phyloP scores from a whole-genome alignment of 2,113 vertebrate genomes.

The Tauraco erythrolophus region DNA sequence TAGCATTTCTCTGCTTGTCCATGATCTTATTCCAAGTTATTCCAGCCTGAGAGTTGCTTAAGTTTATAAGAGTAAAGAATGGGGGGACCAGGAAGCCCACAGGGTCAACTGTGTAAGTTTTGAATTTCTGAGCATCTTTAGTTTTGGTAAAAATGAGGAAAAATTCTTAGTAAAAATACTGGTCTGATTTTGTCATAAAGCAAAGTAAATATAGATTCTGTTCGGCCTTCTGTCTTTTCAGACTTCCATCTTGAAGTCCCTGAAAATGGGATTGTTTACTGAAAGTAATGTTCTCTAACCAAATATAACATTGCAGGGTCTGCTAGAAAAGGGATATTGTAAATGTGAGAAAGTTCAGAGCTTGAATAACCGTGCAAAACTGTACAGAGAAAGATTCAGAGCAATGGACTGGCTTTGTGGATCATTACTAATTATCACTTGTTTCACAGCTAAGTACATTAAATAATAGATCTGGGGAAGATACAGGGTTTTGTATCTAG shows the following conservation, averaged over 20 bases:
- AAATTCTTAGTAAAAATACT: neutral
- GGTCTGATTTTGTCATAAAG: neutral
- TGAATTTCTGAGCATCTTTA: neutral
- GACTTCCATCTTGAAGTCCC: neutral
- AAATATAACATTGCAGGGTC: neutral
- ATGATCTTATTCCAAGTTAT: neutral
- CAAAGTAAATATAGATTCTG: neutral
- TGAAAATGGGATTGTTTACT: neutral
- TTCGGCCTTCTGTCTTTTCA: neutral
- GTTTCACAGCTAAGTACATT: neutral
- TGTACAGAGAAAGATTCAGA: neutral
- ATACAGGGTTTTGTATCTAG: neutral
- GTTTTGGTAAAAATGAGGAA: neutral
- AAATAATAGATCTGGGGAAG: neutral
- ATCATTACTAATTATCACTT: neutral
- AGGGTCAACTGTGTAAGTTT: neutral
- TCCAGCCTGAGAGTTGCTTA: neutral
- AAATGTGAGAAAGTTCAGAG: neutral
- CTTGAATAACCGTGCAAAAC: neutral
- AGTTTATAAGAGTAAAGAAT: neutral
- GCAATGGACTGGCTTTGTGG: accelerated
- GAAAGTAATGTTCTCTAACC: neutral
- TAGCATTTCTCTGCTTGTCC: neutral
- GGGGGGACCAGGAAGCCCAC: accelerated
- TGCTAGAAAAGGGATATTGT: accelerated